Conservation (phyloP, 2,113 vertebrate species). For the Eulemur macaco region DNA sequence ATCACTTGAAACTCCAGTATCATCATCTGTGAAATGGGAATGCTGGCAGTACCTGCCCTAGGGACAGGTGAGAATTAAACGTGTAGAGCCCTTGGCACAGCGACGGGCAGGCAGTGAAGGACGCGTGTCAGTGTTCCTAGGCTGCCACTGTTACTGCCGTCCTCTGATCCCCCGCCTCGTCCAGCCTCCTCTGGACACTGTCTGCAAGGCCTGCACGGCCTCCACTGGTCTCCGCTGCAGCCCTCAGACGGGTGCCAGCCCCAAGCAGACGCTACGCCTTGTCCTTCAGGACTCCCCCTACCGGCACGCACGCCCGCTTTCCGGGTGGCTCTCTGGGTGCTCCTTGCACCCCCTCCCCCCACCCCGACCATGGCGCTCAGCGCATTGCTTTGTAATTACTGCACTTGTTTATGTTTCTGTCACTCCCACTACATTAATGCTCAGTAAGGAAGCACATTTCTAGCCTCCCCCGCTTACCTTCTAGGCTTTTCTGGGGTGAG, state of each 20-base stretch:
- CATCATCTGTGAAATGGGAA: not conserved
- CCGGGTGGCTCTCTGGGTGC: not conserved
- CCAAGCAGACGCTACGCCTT: not conserved
- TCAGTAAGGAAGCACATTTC: not conserved
- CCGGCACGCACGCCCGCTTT: accelerated
- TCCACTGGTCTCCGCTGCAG: not conserved
- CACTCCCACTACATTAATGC: not conserved
- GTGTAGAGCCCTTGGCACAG: not conserved
- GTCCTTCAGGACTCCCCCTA: not conserved
- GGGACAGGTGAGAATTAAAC: not conserved
- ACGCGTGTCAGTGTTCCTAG: no score
- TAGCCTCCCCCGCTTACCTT: not conserved
- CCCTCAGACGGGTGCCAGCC: not conserved
- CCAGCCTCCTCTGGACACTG: not conserved
- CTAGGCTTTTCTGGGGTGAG: not conserved
- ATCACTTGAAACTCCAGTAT: not conserved
- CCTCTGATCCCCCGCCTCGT: not conserved
- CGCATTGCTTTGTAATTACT: not conserved
- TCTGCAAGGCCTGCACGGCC: not conserved
- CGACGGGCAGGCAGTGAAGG: not conserved
- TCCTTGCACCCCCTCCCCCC: not conserved
- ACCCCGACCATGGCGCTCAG: not conserved
- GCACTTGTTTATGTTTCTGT: not conserved
- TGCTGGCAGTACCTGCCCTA: not conserved
- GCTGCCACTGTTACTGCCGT: not conserved